These are phyloP conservation scores for Mesembrinibis cayennensis DNA, from an alignment of 2,113 vertebrate genomes.

Conservation along the genomic window DNA sequence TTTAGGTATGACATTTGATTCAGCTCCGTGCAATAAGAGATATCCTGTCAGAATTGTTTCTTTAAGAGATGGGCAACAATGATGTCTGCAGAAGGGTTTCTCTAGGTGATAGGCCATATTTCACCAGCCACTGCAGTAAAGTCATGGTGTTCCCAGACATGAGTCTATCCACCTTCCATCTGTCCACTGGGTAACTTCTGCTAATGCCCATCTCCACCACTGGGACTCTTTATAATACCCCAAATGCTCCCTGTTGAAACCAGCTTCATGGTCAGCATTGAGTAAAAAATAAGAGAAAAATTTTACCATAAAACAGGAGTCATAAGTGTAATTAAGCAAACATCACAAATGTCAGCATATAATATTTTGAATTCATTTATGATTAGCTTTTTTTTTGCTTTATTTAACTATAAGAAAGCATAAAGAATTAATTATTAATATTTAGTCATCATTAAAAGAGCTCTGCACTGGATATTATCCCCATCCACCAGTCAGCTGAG, in stretches of 20 bases:
- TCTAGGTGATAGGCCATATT: not conserved
- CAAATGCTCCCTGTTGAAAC: not conserved
- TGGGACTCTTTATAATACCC: not conserved
- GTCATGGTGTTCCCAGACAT: not conserved
- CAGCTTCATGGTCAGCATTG: not conserved
- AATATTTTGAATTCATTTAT: not conserved
- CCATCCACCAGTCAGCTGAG: not conserved
- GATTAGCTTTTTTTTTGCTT: not conserved
- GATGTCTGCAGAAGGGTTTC: not conserved
- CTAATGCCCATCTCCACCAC: not conserved
- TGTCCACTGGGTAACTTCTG: not conserved
- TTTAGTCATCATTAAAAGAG: not conserved
- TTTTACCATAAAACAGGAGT: not conserved
- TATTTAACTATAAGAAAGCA: not conserved
- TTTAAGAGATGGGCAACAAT: not conserved
- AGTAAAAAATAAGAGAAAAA: not conserved
- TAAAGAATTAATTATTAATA: not conserved
- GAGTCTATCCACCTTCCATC: not conserved
- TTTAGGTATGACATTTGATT: not conserved
- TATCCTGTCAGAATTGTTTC: not conserved
- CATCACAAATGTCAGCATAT: accelerated
- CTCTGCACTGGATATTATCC: not conserved
- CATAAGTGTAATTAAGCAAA: not conserved
- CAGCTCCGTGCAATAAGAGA: not conserved
- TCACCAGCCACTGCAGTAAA: not conserved